phyloP scores from a whole-genome alignment of 2,113 vertebrate species.

The Neodontobutis hainanensis region DNA sequence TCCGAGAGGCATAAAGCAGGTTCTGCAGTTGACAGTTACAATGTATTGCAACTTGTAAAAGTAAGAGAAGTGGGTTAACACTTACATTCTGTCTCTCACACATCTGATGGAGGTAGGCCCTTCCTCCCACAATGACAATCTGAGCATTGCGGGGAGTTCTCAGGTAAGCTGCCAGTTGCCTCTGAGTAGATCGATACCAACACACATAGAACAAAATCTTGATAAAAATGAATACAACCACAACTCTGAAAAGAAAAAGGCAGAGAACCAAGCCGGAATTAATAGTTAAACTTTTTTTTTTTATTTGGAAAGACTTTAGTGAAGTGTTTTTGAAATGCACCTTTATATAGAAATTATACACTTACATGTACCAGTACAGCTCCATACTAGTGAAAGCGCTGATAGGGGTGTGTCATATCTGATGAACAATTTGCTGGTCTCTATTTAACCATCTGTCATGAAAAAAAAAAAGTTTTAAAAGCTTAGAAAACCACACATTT shows the following conservation, averaged over 20 bases:
- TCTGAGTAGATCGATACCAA: conserved; percentile 87
- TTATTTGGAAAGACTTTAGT: too few species aligned
- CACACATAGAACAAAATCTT: conserved; percentile 88
- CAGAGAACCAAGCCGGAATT: neutral
- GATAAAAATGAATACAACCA: conserved; percentile 85
- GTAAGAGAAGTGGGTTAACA: conserved; percentile 6
- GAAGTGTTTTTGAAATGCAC: neutral
- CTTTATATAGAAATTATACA: conserved; percentile 12
- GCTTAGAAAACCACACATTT: neutral
- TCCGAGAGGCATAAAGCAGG: neutral
- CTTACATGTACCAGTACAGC: conserved; percentile 87
- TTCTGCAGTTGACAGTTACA: neutral
- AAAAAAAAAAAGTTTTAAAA: neutral
- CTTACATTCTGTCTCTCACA: conserved; percentile 83
- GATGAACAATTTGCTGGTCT: conserved; percentile 23
- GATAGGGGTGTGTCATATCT: conserved; percentile 49
- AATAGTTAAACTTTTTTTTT: too few species aligned
- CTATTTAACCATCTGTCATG: neutral
- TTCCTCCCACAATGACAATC: conserved; percentile 85
- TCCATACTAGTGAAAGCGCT: conserved; percentile 75
- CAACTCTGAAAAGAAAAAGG: conserved; percentile 69
- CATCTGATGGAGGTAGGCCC: conserved; percentile 85
- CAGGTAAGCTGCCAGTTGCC: conserved; percentile 84
- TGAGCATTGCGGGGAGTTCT: conserved; percentile 86
- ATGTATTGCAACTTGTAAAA: neutral